A percentile compares a stretch with the other conserved stretches of the same genome.
Conservation (phyloP, 2,888 invertebrate genomes). For the Epicampocera succincta region DNA sequence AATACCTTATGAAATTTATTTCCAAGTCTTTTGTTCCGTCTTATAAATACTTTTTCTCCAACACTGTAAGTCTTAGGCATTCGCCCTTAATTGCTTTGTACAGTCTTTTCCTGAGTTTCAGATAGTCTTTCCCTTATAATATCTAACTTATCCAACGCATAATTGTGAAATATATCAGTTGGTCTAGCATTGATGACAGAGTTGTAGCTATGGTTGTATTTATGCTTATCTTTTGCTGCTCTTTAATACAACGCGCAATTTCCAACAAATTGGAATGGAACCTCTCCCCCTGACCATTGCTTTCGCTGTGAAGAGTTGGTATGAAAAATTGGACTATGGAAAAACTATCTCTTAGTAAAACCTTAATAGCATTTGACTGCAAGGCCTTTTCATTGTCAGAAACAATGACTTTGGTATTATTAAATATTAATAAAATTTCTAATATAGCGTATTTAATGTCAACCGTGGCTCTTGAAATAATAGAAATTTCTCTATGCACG, state of each 20-base stretch:
- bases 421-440: neutral
- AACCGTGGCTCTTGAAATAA: conserved; percentile 11
- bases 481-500: conserved; percentile 33
- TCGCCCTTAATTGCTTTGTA: conserved; percentile 42
- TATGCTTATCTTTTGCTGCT: conserved; percentile 1
- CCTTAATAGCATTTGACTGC: conserved; percentile 12
- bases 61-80: conserved; percentile 38
- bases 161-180: conserved; percentile 17
- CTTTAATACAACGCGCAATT: conserved; percentile 18
- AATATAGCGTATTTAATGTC: conserved; percentile 32
- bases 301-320: conserved; percentile 18
- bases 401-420: conserved; percentile 25
- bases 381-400: conserved; percentile 40
- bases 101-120: conserved; percentile 1
- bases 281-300: conserved; percentile 34
- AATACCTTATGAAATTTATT: conserved; percentile 30
- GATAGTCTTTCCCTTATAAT: neutral
- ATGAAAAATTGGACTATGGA: conserved; percentile 3
- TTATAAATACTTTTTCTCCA: conserved; percentile 48
- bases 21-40: conserved; percentile 17
- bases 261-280: conserved; percentile 29
- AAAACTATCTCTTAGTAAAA: conserved; percentile 12
- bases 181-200: conserved; percentile 4
- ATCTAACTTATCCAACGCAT: no score
- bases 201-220: conserved; percentile 6